These are phyloP conservation scores for Ptiloglossa arizonensis DNA, from an alignment of 1,140 invertebrate species.

Conservation along the genomic window DNA sequence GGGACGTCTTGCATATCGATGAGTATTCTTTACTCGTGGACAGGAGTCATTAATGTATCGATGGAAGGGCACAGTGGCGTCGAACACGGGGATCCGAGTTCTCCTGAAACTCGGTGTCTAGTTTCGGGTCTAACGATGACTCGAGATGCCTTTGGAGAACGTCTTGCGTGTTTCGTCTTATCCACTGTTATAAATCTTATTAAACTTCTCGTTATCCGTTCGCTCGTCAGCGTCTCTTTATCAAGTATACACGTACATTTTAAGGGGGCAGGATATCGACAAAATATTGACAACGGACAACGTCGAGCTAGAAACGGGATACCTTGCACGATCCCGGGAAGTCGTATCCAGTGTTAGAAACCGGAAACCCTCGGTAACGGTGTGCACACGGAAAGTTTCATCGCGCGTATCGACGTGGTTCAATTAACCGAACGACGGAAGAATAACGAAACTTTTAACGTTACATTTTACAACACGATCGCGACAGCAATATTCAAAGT, in stretches of 20 bases:
- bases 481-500: no score
- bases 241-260: not conserved
- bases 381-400: not conserved
- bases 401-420: not conserved
- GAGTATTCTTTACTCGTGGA: no score
- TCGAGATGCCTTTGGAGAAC: not conserved
- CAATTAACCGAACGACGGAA: not conserved
- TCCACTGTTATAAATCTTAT: conserved; percentile 37
- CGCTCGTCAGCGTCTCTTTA: not conserved
- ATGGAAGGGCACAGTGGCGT: not conserved
- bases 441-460: no score
- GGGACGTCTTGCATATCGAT: no score
- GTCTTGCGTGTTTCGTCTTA: not conserved
- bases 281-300: not conserved
- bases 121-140: conserved; percentile 11
- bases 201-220: conserved; percentile 15
- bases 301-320: not conserved
- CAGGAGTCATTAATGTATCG: no score
- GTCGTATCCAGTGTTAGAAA: not conserved
- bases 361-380: not conserved
- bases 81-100: not conserved
- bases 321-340: not conserved
- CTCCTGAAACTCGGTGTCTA: not conserved
- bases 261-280: not conserved
- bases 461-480: no score